phyloP scores from a whole-genome alignment of 1,140 invertebrate species.

The Piezodorus guildinii region DNA sequence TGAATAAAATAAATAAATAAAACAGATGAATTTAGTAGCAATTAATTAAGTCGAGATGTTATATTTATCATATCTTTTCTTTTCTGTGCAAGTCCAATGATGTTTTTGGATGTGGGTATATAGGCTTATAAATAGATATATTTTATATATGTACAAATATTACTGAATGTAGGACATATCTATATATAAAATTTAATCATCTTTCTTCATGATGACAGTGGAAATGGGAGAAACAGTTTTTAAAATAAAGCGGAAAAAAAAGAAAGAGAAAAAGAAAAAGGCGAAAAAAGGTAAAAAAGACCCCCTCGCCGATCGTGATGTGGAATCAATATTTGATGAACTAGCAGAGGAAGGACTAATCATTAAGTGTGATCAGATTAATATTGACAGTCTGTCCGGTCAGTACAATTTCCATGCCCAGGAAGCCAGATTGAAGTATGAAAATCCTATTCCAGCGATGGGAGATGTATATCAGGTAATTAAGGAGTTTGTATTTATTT shows the following conservation, averaged over 20 bases:
- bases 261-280: slow-evolving; percentile 36
- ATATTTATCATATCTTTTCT: too few relatives aligned
- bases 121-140: too few relatives aligned
- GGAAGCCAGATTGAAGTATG: background rate
- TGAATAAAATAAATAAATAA: too few relatives aligned
- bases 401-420: background rate
- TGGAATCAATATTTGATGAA: background rate
- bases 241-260: slow-evolving; percentile 31
- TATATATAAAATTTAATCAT: too few relatives aligned
- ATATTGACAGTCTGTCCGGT: background rate
- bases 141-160: too few relatives aligned
- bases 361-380: background rate
- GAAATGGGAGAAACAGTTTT: background rate
- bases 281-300: slow-evolving; percentile 42
- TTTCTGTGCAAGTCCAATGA: too few relatives aligned
- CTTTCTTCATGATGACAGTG: too few relatives aligned
- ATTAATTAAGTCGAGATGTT: too few relatives aligned
- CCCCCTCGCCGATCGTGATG: slow-evolving; percentile 36
- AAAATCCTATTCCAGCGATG: background rate
- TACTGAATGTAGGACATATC: too few relatives aligned
- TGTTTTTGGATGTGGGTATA: too few relatives aligned
- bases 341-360: background rate
- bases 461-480: background rate
- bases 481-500: too few relatives aligned
- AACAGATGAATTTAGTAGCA: too few relatives aligned